phyloP scores from a whole-genome alignment of 2,113 vertebrate genomes.

The Nansenia antarctica region DNA sequence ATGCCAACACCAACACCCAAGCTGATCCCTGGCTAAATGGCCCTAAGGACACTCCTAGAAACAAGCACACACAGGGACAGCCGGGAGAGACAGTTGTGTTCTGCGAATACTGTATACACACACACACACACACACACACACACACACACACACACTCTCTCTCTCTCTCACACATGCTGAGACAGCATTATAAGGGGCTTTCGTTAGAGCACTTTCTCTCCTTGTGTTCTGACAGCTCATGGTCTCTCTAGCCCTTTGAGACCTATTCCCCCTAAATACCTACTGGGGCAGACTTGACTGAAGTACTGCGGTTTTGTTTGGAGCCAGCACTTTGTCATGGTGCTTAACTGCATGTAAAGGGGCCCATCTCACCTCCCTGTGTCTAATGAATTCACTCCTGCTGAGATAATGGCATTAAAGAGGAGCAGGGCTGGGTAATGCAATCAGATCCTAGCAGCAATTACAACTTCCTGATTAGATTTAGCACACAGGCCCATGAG shows the following conservation, averaged over 20 bases:
- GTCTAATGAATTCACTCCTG: conserved; percentile 56
- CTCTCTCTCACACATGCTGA: conserved; percentile 26
- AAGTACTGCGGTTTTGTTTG: conserved; percentile 12
- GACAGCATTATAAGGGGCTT: conserved; percentile 40
- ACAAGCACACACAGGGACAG: conserved; percentile 18
- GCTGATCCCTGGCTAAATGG: conserved; percentile 51
- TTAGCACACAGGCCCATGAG: not conserved
- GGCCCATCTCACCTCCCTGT: conserved; percentile 16
- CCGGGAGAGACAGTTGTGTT: no score
- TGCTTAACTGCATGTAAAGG: conserved; percentile 27
- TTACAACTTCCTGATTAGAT: conserved; percentile 32
- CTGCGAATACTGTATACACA: not conserved
- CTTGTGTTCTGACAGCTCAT: conserved; percentile 30
- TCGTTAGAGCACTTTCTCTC: conserved; percentile 27
- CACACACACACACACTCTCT: not conserved
- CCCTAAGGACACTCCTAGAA: not conserved
- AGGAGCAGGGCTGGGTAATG: conserved; percentile 52
- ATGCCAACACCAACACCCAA: conserved; percentile 51
- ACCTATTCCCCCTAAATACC: conserved; percentile 6
- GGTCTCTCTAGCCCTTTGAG: conserved; percentile 22
- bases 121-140: conserved; percentile 19
- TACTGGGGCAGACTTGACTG: not conserved
- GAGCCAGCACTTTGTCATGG: conserved; percentile 35
- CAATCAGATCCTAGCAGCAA: conserved; percentile 47
- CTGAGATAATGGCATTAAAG: conserved; percentile 54